phyloP scores from a whole-genome alignment of 2,888 invertebrate species.

The Cheilosia vernalis region DNA sequence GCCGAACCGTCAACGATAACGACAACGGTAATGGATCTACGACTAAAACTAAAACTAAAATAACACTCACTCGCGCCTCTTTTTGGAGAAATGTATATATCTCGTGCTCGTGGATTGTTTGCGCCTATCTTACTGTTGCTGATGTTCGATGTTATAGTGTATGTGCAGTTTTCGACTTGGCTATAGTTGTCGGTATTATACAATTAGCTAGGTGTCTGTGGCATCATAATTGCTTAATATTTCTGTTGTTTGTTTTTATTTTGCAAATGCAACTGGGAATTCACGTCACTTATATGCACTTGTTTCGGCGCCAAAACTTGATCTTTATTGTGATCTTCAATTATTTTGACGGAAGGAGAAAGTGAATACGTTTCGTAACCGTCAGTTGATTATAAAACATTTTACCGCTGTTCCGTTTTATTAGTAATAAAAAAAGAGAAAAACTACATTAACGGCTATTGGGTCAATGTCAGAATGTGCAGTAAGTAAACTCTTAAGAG shows the following conservation, averaged over 20 bases:
- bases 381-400: conserved; percentile 34
- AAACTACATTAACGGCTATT: conserved; percentile 23
- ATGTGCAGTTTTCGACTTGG: conserved; percentile 7
- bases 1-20: conserved; percentile 2
- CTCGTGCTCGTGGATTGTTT: conserved; percentile 56
- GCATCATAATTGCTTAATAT: conserved; percentile 52
- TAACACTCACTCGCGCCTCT: conserved; percentile 54
- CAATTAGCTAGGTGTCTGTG: conserved; percentile 50
- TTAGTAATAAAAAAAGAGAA: conserved; percentile 2
- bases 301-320: conserved; percentile 56
- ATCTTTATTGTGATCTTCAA: conserved; percentile 49
- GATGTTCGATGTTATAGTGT: conserved; percentile 7
- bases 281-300: conserved; percentile 31
- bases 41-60: conserved; percentile 26
- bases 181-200: conserved; percentile 54
- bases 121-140: conserved; percentile 36
- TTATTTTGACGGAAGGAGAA: conserved; percentile 50
- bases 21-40: conserved; percentile 61
- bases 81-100: conserved; percentile 63
- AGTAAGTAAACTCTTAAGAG: conserved; percentile 39
- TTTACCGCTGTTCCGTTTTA: not conserved
- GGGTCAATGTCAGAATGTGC: conserved; percentile 43
- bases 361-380: conserved; percentile 52
- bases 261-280: conserved; percentile 55
- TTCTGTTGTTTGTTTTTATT: conserved; percentile 32